These are phyloP conservation scores for Rattus norvegicus DNA, from an alignment of 2,113 vertebrate genomes.

Conservation along the genomic window DNA sequence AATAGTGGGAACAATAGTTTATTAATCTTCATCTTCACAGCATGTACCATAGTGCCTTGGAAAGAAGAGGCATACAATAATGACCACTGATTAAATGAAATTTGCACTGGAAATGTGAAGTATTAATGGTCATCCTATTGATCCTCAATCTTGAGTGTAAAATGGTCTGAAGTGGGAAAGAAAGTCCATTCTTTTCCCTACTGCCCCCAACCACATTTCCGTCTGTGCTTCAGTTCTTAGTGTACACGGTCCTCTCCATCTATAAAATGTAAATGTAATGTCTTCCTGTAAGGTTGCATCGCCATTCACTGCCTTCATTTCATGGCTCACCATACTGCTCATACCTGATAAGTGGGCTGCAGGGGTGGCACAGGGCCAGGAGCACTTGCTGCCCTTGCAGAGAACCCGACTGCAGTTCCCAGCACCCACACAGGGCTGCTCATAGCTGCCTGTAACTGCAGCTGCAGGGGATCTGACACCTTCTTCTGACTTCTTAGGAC, in stretches of 20 bases:
- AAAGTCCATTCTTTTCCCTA: not conserved
- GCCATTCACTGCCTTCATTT: not conserved
- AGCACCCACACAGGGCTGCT: not conserved
- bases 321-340: not conserved
- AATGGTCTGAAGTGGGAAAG: not conserved
- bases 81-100: constrained; percentile 6
- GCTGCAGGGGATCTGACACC: not conserved
- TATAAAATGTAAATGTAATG: constrained; percentile 17
- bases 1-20: not conserved
- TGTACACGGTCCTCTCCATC: not conserved
- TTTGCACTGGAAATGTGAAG: constrained; percentile 38
- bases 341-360: no score
- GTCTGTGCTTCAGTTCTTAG: not conserved
- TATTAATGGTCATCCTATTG: constrained; percentile 5
- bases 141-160: not conserved
- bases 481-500: not conserved
- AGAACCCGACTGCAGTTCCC: not conserved
- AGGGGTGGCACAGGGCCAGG: not conserved
- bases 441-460: not conserved
- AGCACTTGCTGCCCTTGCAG: not conserved
- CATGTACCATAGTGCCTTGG: not conserved
- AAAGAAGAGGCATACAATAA: not conserved
- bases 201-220: not conserved
- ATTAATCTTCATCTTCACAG: not conserved
- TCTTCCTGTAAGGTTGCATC: not conserved